Conservation (phyloP, 2,888 invertebrate species). For the Drymonia ruficornis region DNA sequence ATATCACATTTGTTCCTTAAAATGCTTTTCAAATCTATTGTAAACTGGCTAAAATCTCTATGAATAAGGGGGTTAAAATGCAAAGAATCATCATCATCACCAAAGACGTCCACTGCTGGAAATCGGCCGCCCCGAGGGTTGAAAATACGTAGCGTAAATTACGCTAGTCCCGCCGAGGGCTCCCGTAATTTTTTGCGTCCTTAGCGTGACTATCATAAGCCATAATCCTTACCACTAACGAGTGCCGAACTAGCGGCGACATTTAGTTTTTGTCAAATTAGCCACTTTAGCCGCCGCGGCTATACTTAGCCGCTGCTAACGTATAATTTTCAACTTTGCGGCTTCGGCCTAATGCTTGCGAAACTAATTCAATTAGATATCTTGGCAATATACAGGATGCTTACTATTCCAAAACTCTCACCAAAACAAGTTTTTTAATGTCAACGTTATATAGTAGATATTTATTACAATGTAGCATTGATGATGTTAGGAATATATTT, state of each 20-base stretch:
- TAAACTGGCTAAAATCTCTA: no score
- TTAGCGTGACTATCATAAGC: not conserved
- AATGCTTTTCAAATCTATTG: no score
- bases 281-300: slow-evolving; percentile 34
- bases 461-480: no score
- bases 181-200: not conserved
- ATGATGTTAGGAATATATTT: no score
- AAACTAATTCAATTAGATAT: slow-evolving; percentile 67
- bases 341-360: slow-evolving; percentile 53
- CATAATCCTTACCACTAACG: slow-evolving; percentile 7
- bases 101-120: no score
- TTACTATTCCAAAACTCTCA: slow-evolving; percentile 4
- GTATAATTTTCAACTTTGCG: slow-evolving; percentile 66
- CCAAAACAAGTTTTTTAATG: no score
- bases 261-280: slow-evolving; percentile 48
- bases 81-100: no score
- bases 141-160: no score
- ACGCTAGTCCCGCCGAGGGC: not conserved
- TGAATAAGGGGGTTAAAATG: no score
- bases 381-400: slow-evolving; percentile 9
- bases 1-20: no score
- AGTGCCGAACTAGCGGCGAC: slow-evolving; percentile 29
- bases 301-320: slow-evolving; percentile 44
- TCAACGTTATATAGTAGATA: no score
- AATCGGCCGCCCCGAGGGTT: no score